Evolutionary conservation across 2,113 vertebrate species (phyloP), one percentile per base, ranked within the genome.

Genomic region (Thamnaconus septentrionalis): DNA sequence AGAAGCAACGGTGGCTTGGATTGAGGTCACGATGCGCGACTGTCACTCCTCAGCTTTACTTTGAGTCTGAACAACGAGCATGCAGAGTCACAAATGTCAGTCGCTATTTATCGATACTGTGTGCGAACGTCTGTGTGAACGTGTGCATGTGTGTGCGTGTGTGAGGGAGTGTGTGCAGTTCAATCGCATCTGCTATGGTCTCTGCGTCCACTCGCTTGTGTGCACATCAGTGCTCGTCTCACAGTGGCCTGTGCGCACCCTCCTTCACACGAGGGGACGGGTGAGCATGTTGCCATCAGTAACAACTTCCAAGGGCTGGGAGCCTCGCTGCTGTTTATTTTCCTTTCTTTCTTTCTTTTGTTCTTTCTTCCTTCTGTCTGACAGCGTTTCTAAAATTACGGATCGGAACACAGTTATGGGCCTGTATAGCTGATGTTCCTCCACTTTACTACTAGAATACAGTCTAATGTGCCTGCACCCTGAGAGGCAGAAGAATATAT

Each of bases 221-320:
- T 67, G 54, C 50, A 50, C 54, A 66, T 71, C 68, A 62, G 55
- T 44, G 69, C 57, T 73, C 61, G 44, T 45, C 5, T 45, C 44
- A 5, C 44, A 65, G 52, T 3, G 41, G 31, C 73, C 66, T 69
- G 69, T 74, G 61, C 18, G 53, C 41, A n/a, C 79, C 70, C 56
- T 55, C 61, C 45, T 64, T 11, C 62, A 47, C 5, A 52, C 69
- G 58, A 52, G 39, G 59, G 64, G 69, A 53, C 75, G 75, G 59
- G 48, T 65, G 51, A 77, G 57, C 59, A 61, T 3, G 51, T 67
- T 65, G 73, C 76, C 80, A 80, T 88, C 57, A 42, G 73, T 85
- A 86, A 82, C 82, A 82, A 66, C 74, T 43, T 78, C 73, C 73
- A 75, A 64, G 59, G 65, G 67, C 66, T 66, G 66, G 63, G 62